Evolutionary conservation across 2,888 invertebrate genomes (phyloP).

Genomic region (Apodemia hepburni): DNA sequence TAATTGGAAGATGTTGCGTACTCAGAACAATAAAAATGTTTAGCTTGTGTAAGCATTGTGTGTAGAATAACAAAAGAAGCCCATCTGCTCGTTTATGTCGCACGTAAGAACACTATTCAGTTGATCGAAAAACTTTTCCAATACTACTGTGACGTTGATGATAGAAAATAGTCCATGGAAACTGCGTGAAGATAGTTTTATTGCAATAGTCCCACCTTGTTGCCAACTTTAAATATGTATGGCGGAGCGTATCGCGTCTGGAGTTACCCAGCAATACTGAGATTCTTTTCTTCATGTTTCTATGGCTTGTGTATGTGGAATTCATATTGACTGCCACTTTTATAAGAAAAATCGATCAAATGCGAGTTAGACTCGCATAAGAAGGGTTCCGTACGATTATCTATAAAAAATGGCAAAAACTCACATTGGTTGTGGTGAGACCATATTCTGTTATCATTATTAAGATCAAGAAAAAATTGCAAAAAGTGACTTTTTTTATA

Average conservation of each 20-base stretch:
- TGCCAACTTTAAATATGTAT: conserved; percentile 13
- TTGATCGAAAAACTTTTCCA: conserved; percentile 65
- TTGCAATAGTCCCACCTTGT: conserved; percentile 42
- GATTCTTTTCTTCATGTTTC: too few relatives aligned
- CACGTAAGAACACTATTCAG: conserved; percentile 65
- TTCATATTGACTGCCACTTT: too few relatives aligned
- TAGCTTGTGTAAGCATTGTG: conserved; percentile 52
- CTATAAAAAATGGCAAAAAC: too few relatives aligned
- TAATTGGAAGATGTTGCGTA: conserved; percentile 34
- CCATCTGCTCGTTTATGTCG: conserved; percentile 61
- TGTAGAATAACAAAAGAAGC: conserved; percentile 58
- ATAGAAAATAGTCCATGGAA: conserved; percentile 58
- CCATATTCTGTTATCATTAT: too few relatives aligned
- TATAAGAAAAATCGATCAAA: too few relatives aligned
- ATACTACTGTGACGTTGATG: conserved; percentile 62
- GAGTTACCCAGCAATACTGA: too few relatives aligned
- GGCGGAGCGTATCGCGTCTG: background rate
- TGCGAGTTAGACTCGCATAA: too few relatives aligned
- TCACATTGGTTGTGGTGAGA: too few relatives aligned
- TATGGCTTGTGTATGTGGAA: too few relatives aligned
- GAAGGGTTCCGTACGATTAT: too few relatives aligned
- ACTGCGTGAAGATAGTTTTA: conserved; percentile 55
- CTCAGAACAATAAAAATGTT: conserved; percentile 51
- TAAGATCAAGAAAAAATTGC: too few relatives aligned
- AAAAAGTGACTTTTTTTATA: too few relatives aligned